Evolutionary conservation across 1,140 invertebrate genomes (phyloP).

Genomic region (Zaprionus capensis): DNA sequence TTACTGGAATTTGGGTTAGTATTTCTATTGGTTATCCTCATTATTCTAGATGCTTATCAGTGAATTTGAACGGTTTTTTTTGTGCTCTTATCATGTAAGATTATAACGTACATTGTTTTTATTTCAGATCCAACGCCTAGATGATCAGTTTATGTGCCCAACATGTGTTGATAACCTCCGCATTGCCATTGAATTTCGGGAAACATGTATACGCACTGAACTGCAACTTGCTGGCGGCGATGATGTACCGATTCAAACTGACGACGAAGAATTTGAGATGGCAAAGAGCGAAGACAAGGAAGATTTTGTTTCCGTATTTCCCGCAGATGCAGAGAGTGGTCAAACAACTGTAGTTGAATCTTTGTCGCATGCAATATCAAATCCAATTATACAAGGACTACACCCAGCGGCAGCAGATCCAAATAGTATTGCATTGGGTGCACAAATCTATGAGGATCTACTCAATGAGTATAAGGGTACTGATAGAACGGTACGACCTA

Average conservation of each 20-base stretch:
- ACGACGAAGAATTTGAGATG: constrained; percentile 16
- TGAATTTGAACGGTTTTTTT: not conserved
- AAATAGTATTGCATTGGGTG: constrained; percentile 34
- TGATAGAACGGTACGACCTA: not conserved
- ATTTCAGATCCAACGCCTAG: constrained; percentile 41
- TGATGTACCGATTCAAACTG: constrained; percentile 19
- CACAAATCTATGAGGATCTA: constrained; percentile 57
- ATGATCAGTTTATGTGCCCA: constrained; percentile 46
- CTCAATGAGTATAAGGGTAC: constrained; percentile 46
- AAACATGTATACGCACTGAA: constrained; percentile 58
- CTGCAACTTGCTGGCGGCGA: constrained; percentile 16
- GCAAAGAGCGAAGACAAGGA: constrained; percentile 8
- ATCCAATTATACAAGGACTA: constrained; percentile 3
- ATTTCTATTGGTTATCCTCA: not conserved
- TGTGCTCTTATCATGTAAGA: not conserved
- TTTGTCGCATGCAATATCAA: not conserved
- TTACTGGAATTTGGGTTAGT: constrained; percentile 69
- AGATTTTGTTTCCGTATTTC: constrained; percentile 10
- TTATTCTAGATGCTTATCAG: not conserved
- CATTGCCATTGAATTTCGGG: constrained; percentile 60
- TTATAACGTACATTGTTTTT: not conserved
- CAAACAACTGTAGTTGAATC: constrained; percentile 24
- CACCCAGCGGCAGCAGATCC: constrained; percentile 24
- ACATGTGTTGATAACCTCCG: constrained; percentile 37
- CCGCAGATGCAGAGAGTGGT: not conserved